These are phyloP conservation scores for Lasioglossum albipes DNA, from an alignment of 1,140 invertebrate genomes.

Conservation along the genomic window DNA sequence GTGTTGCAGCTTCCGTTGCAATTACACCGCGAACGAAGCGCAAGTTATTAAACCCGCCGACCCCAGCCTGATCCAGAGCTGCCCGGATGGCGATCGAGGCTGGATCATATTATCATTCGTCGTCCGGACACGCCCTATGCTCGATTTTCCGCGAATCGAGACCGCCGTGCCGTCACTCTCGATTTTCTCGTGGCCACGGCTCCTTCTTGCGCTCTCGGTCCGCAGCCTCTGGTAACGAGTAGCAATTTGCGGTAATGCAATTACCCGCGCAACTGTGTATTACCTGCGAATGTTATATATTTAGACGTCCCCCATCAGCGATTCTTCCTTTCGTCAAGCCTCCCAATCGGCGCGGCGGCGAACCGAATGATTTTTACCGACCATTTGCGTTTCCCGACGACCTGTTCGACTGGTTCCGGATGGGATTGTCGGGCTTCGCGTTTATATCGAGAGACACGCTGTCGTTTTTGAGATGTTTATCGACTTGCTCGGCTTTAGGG, in stretches of 20 bases:
- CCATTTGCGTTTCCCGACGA: not conserved
- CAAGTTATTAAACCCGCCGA: conserved; percentile 45
- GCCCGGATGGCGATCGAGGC: not conserved
- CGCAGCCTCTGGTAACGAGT: not conserved
- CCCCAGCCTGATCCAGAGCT: conserved; percentile 8
- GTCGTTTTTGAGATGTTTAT: no score
- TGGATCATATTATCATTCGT: not conserved
- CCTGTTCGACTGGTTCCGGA: not conserved
- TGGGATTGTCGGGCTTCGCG: not conserved
- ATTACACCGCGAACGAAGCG: not conserved
- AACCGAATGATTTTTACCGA: not conserved
- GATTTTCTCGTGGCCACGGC: no score
- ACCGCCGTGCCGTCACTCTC: no score
- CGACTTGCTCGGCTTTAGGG: no score
- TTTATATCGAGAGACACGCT: no score
- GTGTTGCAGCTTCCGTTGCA: no score
- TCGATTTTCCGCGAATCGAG: conserved; percentile 4
- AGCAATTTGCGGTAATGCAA: not conserved
- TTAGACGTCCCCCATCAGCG: not conserved
- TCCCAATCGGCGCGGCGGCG: not conserved
- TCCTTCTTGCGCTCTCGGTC: no score
- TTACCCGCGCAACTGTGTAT: not conserved
- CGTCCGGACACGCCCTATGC: conserved; percentile 25
- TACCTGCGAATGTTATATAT: conserved; percentile 4
- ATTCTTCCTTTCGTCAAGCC: not conserved